Percentiles rank a stretch among this genome's conserved stretches.
These are phyloP conservation scores for Tetrao urogallus DNA, from an alignment of 2,113 vertebrate species.

Conservation along the genomic window DNA sequence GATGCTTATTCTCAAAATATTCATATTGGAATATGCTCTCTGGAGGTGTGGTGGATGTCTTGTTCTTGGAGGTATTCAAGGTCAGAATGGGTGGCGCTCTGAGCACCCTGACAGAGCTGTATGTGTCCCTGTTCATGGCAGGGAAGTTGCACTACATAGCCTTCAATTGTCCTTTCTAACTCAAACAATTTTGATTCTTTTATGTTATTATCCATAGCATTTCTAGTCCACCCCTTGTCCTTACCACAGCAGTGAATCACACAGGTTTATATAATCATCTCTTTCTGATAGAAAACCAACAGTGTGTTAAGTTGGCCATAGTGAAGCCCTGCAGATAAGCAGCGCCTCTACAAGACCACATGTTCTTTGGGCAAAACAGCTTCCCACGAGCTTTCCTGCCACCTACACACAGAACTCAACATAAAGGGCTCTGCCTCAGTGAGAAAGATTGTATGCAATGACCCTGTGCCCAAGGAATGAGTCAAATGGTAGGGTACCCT, in stretches of 20 bases:
- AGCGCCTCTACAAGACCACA: not conserved
- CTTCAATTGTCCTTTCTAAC: too few relatives aligned
- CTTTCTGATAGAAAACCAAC: not conserved
- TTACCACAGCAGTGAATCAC: not conserved
- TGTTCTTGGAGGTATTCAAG: too few relatives aligned
- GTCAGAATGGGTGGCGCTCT: too few relatives aligned
- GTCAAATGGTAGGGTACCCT: not conserved
- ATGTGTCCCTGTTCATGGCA: too few relatives aligned
- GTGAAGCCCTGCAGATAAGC: not conserved
- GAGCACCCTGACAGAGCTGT: too few relatives aligned
- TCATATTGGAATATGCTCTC: too few relatives aligned
- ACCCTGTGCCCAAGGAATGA: not conserved
- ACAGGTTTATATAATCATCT: not conserved
- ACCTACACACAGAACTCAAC: rapidly evolving
- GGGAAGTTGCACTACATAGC: too few relatives aligned
- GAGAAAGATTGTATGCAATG: not conserved
- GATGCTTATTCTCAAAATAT: rapidly evolving
- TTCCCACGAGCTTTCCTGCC: not conserved
- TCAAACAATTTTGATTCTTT: too few relatives aligned
- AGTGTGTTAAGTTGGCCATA: not conserved
- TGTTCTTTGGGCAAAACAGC: not conserved
- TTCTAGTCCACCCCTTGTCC: not conserved
- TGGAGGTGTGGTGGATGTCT: too few relatives aligned
- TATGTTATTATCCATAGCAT: too few relatives aligned
- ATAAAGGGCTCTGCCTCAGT: not conserved